phyloP scores from a whole-genome alignment of 2,113 vertebrate genomes.

The Sorex fumeus region DNA sequence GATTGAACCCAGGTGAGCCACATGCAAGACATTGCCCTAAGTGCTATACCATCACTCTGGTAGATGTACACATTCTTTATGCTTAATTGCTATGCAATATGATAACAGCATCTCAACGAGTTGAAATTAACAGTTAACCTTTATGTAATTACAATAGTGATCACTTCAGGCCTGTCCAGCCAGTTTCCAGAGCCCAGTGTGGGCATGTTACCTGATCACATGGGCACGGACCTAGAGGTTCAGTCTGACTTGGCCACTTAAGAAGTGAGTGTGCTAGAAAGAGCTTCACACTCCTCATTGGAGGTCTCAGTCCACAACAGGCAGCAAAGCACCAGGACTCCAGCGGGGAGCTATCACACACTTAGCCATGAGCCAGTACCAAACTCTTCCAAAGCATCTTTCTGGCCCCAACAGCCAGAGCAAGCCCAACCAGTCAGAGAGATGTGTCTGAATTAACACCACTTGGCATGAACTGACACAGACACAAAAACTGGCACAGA shows the following conservation, averaged over 20 bases:
- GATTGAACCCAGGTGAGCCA: too few relatives aligned
- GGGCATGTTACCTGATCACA: not conserved
- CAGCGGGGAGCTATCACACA: fast-evolving
- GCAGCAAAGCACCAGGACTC: not conserved
- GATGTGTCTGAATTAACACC: not conserved
- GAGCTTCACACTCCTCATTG: not conserved
- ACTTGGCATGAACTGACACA: not conserved
- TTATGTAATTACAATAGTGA: constrained; percentile 29
- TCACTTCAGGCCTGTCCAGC: not conserved
- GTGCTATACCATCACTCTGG: too few relatives aligned
- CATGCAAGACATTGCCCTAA: too few relatives aligned
- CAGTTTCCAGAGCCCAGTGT: constrained; percentile 12
- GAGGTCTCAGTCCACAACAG: not conserved
- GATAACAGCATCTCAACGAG: constrained; percentile 24
- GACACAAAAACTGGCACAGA: constrained; percentile 6
- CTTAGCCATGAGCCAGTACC: not conserved
- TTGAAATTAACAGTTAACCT: constrained; percentile 20
- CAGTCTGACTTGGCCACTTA: not conserved
- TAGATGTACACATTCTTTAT: not conserved
- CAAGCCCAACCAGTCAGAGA: not conserved
- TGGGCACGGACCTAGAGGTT: not conserved
- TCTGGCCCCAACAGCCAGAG: not conserved
- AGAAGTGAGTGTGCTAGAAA: not conserved
- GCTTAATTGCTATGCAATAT: constrained; percentile 53
- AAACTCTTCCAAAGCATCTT: not conserved